Conservation (phyloP, 1,140 invertebrate genomes). For the Nomia melanderi region DNA sequence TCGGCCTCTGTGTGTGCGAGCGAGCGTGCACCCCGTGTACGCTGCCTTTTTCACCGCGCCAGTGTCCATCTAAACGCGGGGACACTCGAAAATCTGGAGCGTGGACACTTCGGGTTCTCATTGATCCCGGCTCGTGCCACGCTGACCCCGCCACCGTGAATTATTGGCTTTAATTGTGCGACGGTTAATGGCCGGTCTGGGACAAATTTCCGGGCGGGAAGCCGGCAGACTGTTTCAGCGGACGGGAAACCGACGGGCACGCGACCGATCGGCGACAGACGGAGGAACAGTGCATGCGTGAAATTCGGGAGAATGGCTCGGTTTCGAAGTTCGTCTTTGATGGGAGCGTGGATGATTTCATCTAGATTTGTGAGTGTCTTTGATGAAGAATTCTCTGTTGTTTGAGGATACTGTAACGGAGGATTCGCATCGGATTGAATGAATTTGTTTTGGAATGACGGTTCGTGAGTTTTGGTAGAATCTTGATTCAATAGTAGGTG, state of each 20-base stretch:
- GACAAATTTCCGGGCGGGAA: constrained; percentile 72
- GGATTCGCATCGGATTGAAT: too few relatives aligned
- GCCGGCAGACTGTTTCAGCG: constrained; percentile 21
- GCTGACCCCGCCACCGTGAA: constrained; percentile 61
- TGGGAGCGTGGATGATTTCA: too few relatives aligned
- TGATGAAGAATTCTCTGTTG: too few relatives aligned
- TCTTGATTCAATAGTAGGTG: too few relatives aligned
- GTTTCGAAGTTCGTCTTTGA: too few relatives aligned
- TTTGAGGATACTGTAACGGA: too few relatives aligned
- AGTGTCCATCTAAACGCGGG: constrained; percentile 22
- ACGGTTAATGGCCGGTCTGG: constrained; percentile 53
- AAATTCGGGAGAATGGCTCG: background rate
- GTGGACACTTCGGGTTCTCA: constrained; percentile 40
- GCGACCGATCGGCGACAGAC: constrained; percentile 40
- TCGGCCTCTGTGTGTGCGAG: constrained; percentile 19
- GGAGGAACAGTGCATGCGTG: background rate
- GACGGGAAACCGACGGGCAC: constrained; percentile 47
- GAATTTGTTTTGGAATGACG: too few relatives aligned
- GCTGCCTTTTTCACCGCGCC: constrained; percentile 8
- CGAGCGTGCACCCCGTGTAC: background rate
- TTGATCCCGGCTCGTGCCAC: constrained; percentile 21
- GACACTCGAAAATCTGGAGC: constrained; percentile 65
- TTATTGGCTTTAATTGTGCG: constrained; percentile 79
- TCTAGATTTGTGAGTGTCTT: too few relatives aligned
- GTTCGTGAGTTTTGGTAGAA: too few relatives aligned